Evolutionary conservation across 2,113 vertebrate genomes (phyloP), one percentile per base, ranked within the genome.

Genomic region (Atherinomorus stipes): DNA sequence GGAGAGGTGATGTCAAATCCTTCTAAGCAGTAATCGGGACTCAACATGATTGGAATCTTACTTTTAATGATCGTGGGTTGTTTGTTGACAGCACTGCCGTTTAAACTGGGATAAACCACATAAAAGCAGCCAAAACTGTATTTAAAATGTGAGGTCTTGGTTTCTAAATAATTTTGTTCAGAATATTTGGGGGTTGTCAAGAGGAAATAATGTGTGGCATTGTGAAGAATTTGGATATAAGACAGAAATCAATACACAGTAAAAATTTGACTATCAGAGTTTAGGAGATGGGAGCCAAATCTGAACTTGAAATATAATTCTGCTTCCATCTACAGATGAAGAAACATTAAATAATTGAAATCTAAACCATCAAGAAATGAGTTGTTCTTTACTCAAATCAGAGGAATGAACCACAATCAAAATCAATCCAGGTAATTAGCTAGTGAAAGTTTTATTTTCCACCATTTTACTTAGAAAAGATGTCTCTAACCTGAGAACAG

Each of bases 401-500:
- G 34, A 12, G 25, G 4, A 65, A 78, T 49, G 61, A 90, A 28
- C 44, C 64, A 74, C 37, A 64, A 59, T 28, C 37, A 79, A 71
- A 85, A 22, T 54, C 61, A 4, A 66, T 62, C 26, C 80, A 61
- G 23, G 64, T 69, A 64, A 78, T 82, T 62, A 76, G 76, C 50
- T 56, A 76, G 76, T 88, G 66, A 88, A 85, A 74, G 56, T 72
- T 86, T 89, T 88, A 86, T 90, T 89, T 85, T 87, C 23, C 80
- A 85, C 74, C 40, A 71, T 82, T 85, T 87, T 80, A 81, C 70
- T 88, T 89, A 89, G 65, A 92, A 91, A 91, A 90, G 63, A 81
- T 72, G 66, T 88, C 71, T 85, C 89, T 90, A 91, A 86, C 88
- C 88, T 85, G 89, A 92, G 88, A 90, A 90, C 76, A 87, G 80